These are phyloP conservation scores for Antrozous pallidus DNA, from an alignment of 2,797 vertebrate genomes.

Conservation along the genomic window DNA sequence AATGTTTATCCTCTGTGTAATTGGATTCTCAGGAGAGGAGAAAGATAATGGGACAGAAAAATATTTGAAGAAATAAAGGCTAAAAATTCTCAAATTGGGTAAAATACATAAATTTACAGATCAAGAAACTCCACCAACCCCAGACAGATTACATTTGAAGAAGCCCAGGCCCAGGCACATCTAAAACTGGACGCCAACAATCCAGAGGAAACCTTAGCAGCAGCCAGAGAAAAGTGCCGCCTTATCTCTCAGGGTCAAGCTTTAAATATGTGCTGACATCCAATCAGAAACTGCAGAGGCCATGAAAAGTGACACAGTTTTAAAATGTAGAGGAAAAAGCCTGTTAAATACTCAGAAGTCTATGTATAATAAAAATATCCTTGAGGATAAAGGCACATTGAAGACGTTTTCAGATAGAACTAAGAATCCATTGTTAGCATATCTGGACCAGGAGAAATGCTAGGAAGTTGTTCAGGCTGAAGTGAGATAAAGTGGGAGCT, in stretches of 20 bases:
- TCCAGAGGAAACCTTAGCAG: background rate
- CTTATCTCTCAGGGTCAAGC: background rate
- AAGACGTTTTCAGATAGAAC: conserved; percentile 25
- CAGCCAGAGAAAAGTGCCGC: background rate
- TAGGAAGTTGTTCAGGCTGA: background rate
- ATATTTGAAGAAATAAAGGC: conserved; percentile 16
- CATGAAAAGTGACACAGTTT: background rate
- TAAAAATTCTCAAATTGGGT: background rate
- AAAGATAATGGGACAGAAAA: background rate
- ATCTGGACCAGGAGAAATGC: background rate
- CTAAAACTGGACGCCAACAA: background rate
- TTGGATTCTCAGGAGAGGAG: background rate
- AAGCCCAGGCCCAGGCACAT: background rate
- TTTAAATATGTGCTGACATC: background rate
- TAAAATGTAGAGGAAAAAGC: background rate
- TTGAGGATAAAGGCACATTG: conserved; percentile 18
- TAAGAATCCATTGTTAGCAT: background rate
- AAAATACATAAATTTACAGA: background rate
- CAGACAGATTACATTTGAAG: background rate
- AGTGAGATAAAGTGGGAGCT: background rate
- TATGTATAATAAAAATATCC: background rate
- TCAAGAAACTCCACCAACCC: background rate
- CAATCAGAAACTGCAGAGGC: background rate
- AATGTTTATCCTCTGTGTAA: background rate
- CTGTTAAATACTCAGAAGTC: conserved; percentile 23